Evolutionary conservation across 2,888 invertebrate species (phyloP).

Genomic region (Cryptophagus acutangulus): DNA sequence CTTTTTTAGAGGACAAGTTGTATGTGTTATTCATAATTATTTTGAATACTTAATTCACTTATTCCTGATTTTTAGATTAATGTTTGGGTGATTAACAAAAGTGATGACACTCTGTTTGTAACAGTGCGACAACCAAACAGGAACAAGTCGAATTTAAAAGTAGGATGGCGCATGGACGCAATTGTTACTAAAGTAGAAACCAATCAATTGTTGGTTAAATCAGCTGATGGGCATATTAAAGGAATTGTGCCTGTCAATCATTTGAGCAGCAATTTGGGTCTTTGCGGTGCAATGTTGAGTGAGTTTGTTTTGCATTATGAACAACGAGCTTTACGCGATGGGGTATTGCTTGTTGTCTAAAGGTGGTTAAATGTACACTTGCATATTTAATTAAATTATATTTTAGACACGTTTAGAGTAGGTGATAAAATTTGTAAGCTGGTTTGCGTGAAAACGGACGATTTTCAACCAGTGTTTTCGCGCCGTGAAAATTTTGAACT

Average conservation of each 20-base stretch:
- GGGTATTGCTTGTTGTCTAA: too few species aligned
- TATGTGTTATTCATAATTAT: conserved; percentile 31
- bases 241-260: conserved; percentile 46
- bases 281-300: conserved; percentile 39
- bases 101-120: conserved; percentile 47
- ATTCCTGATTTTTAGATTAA: conserved; percentile 48
- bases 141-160: too few species aligned
- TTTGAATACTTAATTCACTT: neutral
- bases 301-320: conserved; percentile 17
- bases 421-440: conserved; percentile 36
- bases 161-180: conserved; percentile 47
- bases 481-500: conserved; percentile 33
- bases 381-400: conserved; percentile 16
- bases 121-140: conserved; percentile 44
- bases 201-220: conserved; percentile 44
- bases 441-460: conserved; percentile 32
- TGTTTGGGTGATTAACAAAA: conserved; percentile 48
- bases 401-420: conserved; percentile 32
- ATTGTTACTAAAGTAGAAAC: conserved; percentile 38
- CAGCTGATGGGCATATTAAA: conserved; percentile 29
- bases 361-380: too few species aligned
- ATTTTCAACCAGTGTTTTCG: conserved; percentile 32
- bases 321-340: conserved; percentile 11
- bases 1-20: conserved; percentile 59
- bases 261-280: conserved; percentile 40